These are phyloP conservation scores for Rhizoglyphus robini DNA, from an alignment of 1,140 invertebrate genomes.

Conservation along the genomic window DNA sequence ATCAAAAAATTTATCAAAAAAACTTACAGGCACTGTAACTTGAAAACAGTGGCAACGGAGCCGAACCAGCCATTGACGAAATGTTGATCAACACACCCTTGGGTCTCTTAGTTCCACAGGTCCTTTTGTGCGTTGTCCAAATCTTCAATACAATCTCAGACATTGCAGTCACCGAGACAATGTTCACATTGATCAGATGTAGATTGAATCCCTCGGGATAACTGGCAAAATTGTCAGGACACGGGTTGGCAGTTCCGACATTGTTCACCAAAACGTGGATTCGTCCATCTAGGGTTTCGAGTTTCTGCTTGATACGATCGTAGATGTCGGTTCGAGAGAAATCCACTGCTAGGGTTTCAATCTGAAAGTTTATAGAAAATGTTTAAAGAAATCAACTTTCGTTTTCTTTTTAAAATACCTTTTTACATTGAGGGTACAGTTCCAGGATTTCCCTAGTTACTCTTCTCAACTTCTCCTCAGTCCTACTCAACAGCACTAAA, in stretches of 20 bases:
- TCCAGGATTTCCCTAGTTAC: no score
- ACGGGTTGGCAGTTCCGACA: slow-evolving; percentile 14
- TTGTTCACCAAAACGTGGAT: slow-evolving; percentile 17
- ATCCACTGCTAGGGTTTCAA: slow-evolving; percentile 12
- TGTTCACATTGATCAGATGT: neutral
- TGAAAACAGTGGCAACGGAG: slow-evolving; percentile 63
- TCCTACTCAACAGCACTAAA: no score
- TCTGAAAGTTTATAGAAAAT: no score
- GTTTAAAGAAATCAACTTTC: no score
- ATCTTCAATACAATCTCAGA: neutral
- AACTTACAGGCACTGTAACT: slow-evolving; percentile 68
- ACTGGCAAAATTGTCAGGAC: slow-evolving; percentile 11
- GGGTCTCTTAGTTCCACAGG: slow-evolving; percentile 19
- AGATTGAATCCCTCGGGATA: neutral
- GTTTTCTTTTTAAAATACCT: no score
- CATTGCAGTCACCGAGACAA: neutral
- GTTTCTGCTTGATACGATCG: neutral
- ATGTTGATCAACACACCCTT: slow-evolving; percentile 21
- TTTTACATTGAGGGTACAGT: no score
- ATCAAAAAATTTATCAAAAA: slow-evolving; percentile 77
- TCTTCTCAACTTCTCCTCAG: no score
- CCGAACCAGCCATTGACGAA: slow-evolving; percentile 45
- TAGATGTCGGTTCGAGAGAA: slow-evolving; percentile 18
- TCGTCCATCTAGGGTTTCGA: slow-evolving; percentile 32
- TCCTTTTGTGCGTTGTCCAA: slow-evolving; percentile 25